A percentile compares a stretch with the other conserved stretches of the same genome.
Conservation (phyloP, 2,797 vertebrate genomes). For the Sebastes kiyomatsui region DNA sequence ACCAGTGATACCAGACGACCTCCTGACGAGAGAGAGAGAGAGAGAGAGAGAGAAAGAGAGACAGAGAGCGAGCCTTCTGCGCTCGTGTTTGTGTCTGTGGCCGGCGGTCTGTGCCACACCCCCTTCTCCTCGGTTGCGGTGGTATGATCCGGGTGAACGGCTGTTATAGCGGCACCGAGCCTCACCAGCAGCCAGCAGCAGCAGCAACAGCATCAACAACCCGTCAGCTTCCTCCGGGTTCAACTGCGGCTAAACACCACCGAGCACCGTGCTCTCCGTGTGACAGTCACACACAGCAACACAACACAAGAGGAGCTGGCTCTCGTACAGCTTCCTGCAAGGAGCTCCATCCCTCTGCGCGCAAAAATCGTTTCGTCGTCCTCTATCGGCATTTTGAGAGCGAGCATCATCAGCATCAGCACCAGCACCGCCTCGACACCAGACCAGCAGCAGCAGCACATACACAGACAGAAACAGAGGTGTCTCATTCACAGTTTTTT, state of each 20-base stretch:
- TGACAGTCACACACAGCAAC: conserved; percentile 44
- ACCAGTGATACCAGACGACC: conserved; percentile 62
- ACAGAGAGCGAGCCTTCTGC: background rate
- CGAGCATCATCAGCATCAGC: conserved; percentile 68
- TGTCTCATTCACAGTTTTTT: conserved; percentile 49
- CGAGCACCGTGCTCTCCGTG: conserved; percentile 44
- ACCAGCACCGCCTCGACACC: conserved; percentile 61
- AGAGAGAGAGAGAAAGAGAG: background rate
- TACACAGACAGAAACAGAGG: background rate
- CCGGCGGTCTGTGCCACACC: conserved; percentile 76
- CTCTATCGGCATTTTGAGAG: conserved; percentile 67
- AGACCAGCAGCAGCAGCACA: conserved; percentile 20
- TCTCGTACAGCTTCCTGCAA: conserved; percentile 27
- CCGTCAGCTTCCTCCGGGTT: conserved; percentile 67
- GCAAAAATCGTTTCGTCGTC: conserved; percentile 43
- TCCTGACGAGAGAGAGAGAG: conserved; percentile 37
- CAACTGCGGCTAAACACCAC: conserved; percentile 79
- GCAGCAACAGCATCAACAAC: conserved; percentile 52
- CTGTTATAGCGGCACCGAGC: conserved; percentile 82
- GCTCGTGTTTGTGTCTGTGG: conserved; percentile 43
- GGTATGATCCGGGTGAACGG: conserved; percentile 81
- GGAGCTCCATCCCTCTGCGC: conserved; percentile 43
- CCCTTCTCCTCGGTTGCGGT: conserved; percentile 78
- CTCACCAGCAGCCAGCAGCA: conserved; percentile 52
- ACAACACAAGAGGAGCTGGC: conserved; percentile 46